Percentiles rank a stretch among this genome's conserved stretches.
Conservation (phyloP, 2,797 vertebrate species). For the Periparus ater region DNA sequence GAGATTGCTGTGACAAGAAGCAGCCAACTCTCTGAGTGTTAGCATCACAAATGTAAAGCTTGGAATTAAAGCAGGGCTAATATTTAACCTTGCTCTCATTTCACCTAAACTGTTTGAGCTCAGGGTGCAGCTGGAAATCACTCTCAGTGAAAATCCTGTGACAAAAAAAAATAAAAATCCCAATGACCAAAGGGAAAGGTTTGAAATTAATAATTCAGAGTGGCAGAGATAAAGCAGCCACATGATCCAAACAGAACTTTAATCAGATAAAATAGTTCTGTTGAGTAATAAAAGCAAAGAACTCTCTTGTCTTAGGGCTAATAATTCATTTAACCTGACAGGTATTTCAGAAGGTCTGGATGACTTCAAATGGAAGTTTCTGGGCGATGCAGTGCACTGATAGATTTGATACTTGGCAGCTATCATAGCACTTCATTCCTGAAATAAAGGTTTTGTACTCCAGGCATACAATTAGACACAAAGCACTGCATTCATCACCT, state of each 20-base stretch:
- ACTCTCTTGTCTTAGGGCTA: background rate
- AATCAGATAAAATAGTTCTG: background rate
- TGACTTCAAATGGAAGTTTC: background rate
- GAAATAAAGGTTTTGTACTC: background rate
- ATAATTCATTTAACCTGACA: slow-evolving; percentile 32
- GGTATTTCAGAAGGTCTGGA: background rate
- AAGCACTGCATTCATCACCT: slow-evolving; percentile 25
- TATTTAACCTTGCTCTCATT: background rate
- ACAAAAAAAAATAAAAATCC: background rate
- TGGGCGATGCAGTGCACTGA: slow-evolving; percentile 3
- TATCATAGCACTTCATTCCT: background rate
- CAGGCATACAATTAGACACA: slow-evolving; percentile 31
- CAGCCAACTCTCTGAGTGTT: background rate
- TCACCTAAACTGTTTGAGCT: background rate
- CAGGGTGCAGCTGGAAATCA: background rate
- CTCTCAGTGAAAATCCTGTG: background rate
- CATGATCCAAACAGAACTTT: background rate
- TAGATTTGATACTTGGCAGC: background rate
- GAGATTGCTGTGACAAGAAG: background rate
- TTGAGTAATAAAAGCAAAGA: background rate
- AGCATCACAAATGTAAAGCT: background rate
- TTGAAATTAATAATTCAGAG: background rate
- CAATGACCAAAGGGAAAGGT: background rate
- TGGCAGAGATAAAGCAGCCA: background rate
- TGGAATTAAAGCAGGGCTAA: background rate